Evolutionary conservation across 1,140 invertebrate genomes (phyloP), one percentile per base, ranked within the genome.

Genomic region (Diprion similis): DNA sequence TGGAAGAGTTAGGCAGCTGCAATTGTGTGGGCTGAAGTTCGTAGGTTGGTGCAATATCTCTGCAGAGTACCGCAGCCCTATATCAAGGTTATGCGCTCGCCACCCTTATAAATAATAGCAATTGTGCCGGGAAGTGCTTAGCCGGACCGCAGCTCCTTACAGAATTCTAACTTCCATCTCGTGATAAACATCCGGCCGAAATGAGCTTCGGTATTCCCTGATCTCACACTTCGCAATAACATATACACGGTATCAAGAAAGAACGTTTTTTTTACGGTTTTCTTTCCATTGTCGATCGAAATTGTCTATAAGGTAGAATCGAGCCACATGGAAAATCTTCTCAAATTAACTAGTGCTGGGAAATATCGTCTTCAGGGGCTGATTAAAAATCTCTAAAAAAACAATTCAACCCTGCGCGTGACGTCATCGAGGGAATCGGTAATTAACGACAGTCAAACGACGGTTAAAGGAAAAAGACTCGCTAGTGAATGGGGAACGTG

Each of bases 71-170:
- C 83, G 76, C 82, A 83, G 76, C 81, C 81, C 86, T 88, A 87
- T 86, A 84, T 88, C 85, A 88, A 85, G 83, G 84, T 83, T 86
- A 81, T 80, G 79, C 81, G 80, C 79, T 80, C 76, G 77, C 79
- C 82, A 69, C 78, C 78, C 76, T 86, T 85, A 84, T 87, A 86
- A 86, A 85, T 88, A 87, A 87, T 85, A 78, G 79, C 80, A 80
- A 85, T 82, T 79, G 77, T 79, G 75, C 75, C 51, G 11, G 51
- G 4, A 59, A 59, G 6, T 59, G n/a, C 51, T 59, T 59, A 59
- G 51, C 51, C 51, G 51, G n/a, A 17, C 51, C 51, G 51, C 51
- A 59, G 51, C 51, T 59, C 51, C 51, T 59, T 59, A 59, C 51
- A 59, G 51, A 59, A 59, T 59, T 59, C 51, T 9, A 59, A 59